phyloP scores from a whole-genome alignment of 1,140 invertebrate genomes.

The fruit fly (Drosophila melanogaster) region DNA sequence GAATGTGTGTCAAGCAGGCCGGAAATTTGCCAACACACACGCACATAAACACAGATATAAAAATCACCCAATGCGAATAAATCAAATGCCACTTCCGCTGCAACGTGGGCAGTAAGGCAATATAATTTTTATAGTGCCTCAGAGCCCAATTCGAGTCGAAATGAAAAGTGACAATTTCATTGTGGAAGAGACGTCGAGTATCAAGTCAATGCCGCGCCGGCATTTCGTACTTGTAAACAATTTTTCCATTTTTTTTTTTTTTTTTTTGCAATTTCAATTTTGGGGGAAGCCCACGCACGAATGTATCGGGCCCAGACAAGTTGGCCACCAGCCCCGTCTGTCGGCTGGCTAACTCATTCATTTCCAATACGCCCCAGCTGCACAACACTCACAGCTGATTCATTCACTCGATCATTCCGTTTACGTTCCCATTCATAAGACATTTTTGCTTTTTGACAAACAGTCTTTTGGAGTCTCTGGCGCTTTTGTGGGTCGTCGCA shows the following conservation, averaged over 20 bases:
- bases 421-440: slow-evolving; percentile 59
- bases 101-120: slow-evolving; percentile 43
- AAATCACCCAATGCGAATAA: slow-evolving; percentile 66
- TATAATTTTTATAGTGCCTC: slow-evolving; percentile 6
- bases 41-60: slow-evolving; percentile 27
- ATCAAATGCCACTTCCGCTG: slow-evolving; percentile 75
- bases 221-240: slow-evolving; percentile 58
- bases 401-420: slow-evolving; percentile 59
- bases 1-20: slow-evolving; percentile 71
- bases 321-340: slow-evolving; percentile 52
- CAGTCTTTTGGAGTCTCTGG: slow-evolving; percentile 35
- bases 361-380: slow-evolving; percentile 59
- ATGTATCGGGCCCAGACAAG: slow-evolving; percentile 49
- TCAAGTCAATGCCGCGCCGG: slow-evolving; percentile 47
- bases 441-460: slow-evolving; percentile 73
- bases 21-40: slow-evolving; percentile 69
- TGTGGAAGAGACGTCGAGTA: slow-evolving; percentile 63
- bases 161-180: slow-evolving; percentile 76
- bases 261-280: slow-evolving; percentile 42
- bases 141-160: slow-evolving; percentile 29
- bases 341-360: slow-evolving; percentile 56
- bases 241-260: slow-evolving; percentile 35
- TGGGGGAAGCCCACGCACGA: slow-evolving; percentile 54
- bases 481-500: slow-evolving; percentile 54
- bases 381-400: slow-evolving; percentile 55